Base-by-base conservation (phyloP, 2,888 invertebrate species). In the Taphrorychus bicolor region DNA sequence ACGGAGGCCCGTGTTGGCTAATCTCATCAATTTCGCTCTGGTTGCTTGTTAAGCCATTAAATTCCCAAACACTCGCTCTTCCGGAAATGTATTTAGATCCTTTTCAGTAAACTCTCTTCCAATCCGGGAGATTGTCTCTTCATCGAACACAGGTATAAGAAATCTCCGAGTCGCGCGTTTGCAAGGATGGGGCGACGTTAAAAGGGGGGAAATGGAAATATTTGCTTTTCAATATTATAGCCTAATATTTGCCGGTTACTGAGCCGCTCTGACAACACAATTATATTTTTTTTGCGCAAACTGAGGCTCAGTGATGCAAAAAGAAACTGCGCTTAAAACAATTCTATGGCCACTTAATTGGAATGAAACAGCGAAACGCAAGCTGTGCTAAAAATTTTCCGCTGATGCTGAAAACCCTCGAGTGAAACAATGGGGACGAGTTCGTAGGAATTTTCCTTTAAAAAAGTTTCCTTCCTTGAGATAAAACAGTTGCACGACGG, bases 271-370 rank as follows among this genome's bases (percentile, higher is more conserved):
- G 32, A 7, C 5, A 32, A 32, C 32, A 7, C 32, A 32, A 32
- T 32, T 32, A 32, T 32, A 7, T 32, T 32, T 32, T 32, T 32
- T n/a, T n/a, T n/a, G n/a, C n/a, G n/a, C n/a, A n/a, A n/a, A n/a
- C n/a, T n/a, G 32, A 32, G 32, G 32, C 32, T 7, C 5, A 32
- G 11, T 32, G 32, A 5, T 7, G 11, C 5, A 32, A 32, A 11
- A 32, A 32, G 32, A 32, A 32, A 56, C 16, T 48, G 48, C 9
- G 62, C 68, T 67, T 63, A 69, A 69, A 57, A 69, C 65, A 66
- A 48, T 66, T 66, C 53, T 66, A 69, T 58, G 59, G 67, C 71
- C 71, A 69, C 71, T 71, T 69, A 71, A 71, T 71, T 71, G 71
- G 62, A 63, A 70, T 58, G 69, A 69, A 71, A 71, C 61, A 32